Conservation (phyloP, 2,888 invertebrate species). For the Trilocha varians region DNA sequence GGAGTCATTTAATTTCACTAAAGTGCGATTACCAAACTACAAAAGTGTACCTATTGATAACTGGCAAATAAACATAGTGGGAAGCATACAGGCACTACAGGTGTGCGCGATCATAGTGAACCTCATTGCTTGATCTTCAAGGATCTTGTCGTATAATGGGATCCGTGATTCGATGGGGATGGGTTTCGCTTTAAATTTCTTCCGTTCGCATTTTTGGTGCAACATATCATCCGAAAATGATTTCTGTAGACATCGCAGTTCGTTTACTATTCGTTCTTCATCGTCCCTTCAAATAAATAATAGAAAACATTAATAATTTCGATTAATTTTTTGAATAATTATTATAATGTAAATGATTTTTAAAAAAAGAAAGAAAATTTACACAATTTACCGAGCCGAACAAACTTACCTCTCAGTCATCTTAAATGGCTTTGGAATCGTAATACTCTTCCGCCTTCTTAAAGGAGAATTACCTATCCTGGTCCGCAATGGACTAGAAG, state of each 20-base stretch:
- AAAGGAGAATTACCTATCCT: constrained; percentile 38
- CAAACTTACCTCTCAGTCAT: constrained; percentile 77
- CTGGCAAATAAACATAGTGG: constrained; percentile 25
- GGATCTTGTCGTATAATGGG: constrained; percentile 80
- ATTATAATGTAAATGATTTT: no score
- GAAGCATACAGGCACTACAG: constrained; percentile 37
- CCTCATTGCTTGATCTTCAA: constrained; percentile 82
- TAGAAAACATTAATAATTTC: neutral
- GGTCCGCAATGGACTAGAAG: constrained; percentile 68
- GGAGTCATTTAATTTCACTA: neutral
- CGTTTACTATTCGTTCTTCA: constrained; percentile 73
- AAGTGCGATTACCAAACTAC: neutral
- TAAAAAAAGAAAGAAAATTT: neutral
- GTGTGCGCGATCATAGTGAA: constrained; percentile 30
- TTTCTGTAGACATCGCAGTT: constrained; percentile 56
- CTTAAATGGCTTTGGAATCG: constrained; percentile 79
- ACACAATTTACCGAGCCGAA: neutral
- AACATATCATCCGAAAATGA: constrained; percentile 64
- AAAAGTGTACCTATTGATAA: no score
- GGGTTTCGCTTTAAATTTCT: constrained; percentile 73
- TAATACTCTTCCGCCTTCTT: constrained; percentile 50
- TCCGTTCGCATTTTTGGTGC: constrained; percentile 63
- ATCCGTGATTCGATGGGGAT: constrained; percentile 81
- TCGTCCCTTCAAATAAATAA: constrained; percentile 73
- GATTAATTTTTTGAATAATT: neutral